Evolutionary conservation across 2,888 invertebrate species (phyloP).

Genomic region (Latheticus oryzae): DNA sequence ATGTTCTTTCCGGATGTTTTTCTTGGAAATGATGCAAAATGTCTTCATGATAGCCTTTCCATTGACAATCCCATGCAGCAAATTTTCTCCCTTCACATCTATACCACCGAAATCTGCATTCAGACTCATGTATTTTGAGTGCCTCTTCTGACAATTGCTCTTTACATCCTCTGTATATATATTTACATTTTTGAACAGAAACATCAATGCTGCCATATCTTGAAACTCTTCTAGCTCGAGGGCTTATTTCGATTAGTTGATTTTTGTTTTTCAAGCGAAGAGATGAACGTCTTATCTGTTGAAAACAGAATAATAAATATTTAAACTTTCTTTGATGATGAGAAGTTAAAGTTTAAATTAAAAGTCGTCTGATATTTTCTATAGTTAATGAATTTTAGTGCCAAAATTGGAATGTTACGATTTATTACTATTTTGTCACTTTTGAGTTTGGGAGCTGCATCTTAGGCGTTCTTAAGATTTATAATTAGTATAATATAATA

Average conservation of each 20-base stretch:
- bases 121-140: slow-evolving; percentile 2
- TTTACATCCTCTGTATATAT: slow-evolving; percentile 16
- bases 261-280: slow-evolving; percentile 5
- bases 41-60: slow-evolving; percentile 15
- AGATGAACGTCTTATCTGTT: slow-evolving; percentile 12
- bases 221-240: background rate
- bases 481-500: too few species aligned
- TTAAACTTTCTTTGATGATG: background rate
- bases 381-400: too few species aligned
- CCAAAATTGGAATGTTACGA: slow-evolving; percentile 2
- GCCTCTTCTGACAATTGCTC: background rate
- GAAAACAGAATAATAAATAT: slow-evolving; percentile 16
- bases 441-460: too few species aligned
- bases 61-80: slow-evolving; percentile 4
- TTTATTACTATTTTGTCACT: slow-evolving; percentile 3
- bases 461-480: too few species aligned
- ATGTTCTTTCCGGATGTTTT: slow-evolving; percentile 9
- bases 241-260: slow-evolving; percentile 1
- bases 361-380: too few species aligned
- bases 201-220: slow-evolving; percentile 7
- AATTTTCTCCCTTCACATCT: slow-evolving; percentile 11
- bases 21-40: slow-evolving; percentile 7
- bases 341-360: slow-evolving; percentile 4
- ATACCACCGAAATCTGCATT: slow-evolving; percentile 12
- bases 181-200: slow-evolving; percentile 9